Evolutionary conservation across 2,888 invertebrate species (phyloP).

Genomic region (Acronicta leporina): DNA sequence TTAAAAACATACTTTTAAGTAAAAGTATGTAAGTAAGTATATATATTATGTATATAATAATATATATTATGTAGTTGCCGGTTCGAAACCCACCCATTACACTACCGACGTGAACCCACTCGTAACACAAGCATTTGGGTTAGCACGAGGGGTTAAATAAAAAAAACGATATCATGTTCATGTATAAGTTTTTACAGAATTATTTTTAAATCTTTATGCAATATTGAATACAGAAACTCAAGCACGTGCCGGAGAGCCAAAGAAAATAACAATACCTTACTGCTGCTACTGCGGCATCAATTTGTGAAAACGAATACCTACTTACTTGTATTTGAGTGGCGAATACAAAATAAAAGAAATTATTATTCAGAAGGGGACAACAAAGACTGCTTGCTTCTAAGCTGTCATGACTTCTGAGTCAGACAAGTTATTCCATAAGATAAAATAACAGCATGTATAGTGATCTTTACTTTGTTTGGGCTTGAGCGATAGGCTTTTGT

Average conservation of each 20-base stretch:
- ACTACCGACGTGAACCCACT: too few relatives aligned
- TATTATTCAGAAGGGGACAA: constrained; percentile 52
- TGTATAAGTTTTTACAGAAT: too few relatives aligned
- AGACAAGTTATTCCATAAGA: constrained; percentile 11
- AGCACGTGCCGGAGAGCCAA: constrained; percentile 9
- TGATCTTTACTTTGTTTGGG: too few relatives aligned
- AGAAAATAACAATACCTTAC: constrained; percentile 24
- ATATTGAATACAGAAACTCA: constrained; percentile 2
- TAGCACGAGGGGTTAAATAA: too few relatives aligned
- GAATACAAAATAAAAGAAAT: constrained; percentile 45
- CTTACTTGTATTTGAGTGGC: constrained; percentile 40
- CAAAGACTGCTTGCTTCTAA: constrained; percentile 18
- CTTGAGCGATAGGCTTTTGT: neutral
- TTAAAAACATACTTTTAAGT: too few relatives aligned
- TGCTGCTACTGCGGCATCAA: constrained; percentile 26
- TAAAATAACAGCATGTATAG: too few relatives aligned
- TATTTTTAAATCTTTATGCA: neutral
- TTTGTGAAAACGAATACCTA: constrained; percentile 42
- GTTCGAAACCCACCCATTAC: too few relatives aligned
- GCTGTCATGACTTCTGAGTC: constrained; percentile 38
- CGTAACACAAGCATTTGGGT: too few relatives aligned
- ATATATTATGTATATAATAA: too few relatives aligned
- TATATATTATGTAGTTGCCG: too few relatives aligned
- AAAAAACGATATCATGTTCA: too few relatives aligned
- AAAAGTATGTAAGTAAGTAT: too few relatives aligned